Percentiles rank a stretch among this genome's conserved stretches.
phyloP scores from a whole-genome alignment of 2,888 invertebrate genomes.

The Exephanes ischioxanthus region DNA sequence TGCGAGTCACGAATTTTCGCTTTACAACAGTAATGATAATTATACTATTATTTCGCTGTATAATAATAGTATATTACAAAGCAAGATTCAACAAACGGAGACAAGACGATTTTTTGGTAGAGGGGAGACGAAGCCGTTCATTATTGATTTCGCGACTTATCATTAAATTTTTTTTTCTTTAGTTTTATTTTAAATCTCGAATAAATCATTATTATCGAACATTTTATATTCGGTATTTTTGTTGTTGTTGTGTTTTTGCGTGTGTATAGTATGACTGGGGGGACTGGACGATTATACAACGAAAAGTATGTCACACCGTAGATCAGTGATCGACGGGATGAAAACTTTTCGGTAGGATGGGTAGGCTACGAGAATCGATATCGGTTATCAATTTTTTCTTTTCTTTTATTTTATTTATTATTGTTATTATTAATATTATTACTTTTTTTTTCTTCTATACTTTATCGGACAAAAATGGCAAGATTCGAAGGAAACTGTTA shows the following conservation, averaged over 20 bases:
- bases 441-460: slow-evolving; percentile 34
- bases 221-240: slow-evolving; percentile 51
- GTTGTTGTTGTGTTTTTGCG: too few relatives aligned
- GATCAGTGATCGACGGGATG: not conserved
- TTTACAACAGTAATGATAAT: too few relatives aligned
- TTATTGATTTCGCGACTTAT: slow-evolving; percentile 42
- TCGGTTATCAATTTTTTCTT: slow-evolving; percentile 42
- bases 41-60: slow-evolving; percentile 8
- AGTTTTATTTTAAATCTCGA: slow-evolving; percentile 23
- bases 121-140: slow-evolving; percentile 52
- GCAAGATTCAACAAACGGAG: slow-evolving; percentile 17
- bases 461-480: slow-evolving; percentile 60
- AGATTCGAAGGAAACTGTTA: slow-evolving; percentile 51
- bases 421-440: slow-evolving; percentile 41
- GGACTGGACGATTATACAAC: slow-evolving; percentile 46
- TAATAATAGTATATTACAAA: slow-evolving; percentile 19
- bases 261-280: slow-evolving; percentile 40
- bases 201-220: slow-evolving; percentile 59
- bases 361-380: slow-evolving; percentile 59
- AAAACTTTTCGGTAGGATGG: slow-evolving; percentile 38
- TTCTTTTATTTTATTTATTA: slow-evolving; percentile 13
- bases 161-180: slow-evolving; percentile 6
- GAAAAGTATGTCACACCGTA: slow-evolving; percentile 36
- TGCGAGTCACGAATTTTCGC: not conserved
- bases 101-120: slow-evolving; percentile 30